These are phyloP conservation scores for Pangasianodon gigas DNA, from an alignment of 2,113 vertebrate genomes.

Conservation along the genomic window DNA sequence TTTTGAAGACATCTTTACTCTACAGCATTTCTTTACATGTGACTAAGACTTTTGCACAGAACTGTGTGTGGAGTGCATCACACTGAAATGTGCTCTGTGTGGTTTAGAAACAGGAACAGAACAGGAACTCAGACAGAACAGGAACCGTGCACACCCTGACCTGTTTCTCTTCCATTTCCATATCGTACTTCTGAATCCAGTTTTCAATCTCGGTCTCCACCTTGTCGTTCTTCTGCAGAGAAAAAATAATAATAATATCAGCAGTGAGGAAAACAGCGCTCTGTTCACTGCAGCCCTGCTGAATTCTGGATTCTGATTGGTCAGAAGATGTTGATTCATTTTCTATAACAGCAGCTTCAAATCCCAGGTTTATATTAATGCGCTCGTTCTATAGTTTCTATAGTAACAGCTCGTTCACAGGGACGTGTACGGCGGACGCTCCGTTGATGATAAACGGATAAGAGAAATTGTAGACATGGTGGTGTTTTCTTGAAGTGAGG, in stretches of 20 bases:
- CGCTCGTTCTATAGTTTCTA: too few relatives aligned
- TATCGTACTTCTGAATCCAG: conserved; percentile 83
- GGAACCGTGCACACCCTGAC: conserved; percentile 58
- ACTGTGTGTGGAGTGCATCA: too few relatives aligned
- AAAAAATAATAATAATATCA: neutral
- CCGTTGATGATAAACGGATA: too few relatives aligned
- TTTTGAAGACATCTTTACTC: too few relatives aligned
- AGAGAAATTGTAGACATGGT: too few relatives aligned
- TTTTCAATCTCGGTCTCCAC: conserved; percentile 78
- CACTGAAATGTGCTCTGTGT: neutral
- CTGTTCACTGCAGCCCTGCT: neutral
- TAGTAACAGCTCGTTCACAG: too few relatives aligned
- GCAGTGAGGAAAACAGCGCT: neutral
- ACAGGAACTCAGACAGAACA: neutral
- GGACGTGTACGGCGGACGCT: neutral
- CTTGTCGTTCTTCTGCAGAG: conserved; percentile 77
- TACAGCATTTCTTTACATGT: too few relatives aligned
- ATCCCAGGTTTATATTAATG: neutral
- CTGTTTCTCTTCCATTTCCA: conserved; percentile 81
- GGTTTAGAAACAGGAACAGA: neutral
- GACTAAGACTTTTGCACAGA: too few relatives aligned
- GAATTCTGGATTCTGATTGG: neutral
- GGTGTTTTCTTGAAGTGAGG: too few relatives aligned
- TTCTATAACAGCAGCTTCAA: neutral
- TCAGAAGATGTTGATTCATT: neutral